phyloP scores from a whole-genome alignment of 2,888 invertebrate genomes.

The Branchinecta sandiegonensis region DNA sequence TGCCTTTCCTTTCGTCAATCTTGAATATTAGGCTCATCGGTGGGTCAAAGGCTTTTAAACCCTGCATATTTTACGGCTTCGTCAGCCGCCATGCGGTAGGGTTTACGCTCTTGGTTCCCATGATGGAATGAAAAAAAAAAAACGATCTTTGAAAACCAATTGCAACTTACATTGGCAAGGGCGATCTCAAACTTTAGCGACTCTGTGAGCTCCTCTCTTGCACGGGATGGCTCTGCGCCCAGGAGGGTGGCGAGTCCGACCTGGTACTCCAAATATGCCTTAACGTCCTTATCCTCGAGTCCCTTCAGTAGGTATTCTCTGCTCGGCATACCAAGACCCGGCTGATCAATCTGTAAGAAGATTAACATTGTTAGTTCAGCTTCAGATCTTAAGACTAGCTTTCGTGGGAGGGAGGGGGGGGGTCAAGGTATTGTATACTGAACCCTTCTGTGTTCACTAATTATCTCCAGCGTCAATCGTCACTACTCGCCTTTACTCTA shows the following conservation, averaged over 20 bases:
- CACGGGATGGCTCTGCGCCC: conserved; percentile 56
- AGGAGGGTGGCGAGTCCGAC: conserved; percentile 70
- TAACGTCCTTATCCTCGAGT: conserved; percentile 64
- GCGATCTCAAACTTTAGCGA: conserved; percentile 76
- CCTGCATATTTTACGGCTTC: no score
- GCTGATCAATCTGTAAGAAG: conserved; percentile 60
- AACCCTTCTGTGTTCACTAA: not conserved
- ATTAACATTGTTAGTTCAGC: not conserved
- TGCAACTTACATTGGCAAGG: conserved; percentile 66
- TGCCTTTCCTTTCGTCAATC: no score
- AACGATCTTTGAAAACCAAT: no score
- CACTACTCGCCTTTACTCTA: no score
- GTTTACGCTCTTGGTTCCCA: no score
- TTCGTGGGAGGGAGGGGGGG: no score
- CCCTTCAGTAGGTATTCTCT: conserved; percentile 74
- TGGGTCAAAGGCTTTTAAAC: no score
- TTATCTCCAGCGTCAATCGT: no score
- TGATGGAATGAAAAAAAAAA: no score
- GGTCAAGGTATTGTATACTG: no score
- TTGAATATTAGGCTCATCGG: no score
- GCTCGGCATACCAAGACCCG: conserved; percentile 57
- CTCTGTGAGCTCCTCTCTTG: conserved; percentile 54
- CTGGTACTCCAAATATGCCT: conserved; percentile 71
- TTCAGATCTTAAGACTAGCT: not conserved
- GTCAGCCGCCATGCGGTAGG: no score